These are phyloP conservation scores for Ernsta delagoae DNA, from an alignment of 2,888 invertebrate genomes.

Conservation along the genomic window DNA sequence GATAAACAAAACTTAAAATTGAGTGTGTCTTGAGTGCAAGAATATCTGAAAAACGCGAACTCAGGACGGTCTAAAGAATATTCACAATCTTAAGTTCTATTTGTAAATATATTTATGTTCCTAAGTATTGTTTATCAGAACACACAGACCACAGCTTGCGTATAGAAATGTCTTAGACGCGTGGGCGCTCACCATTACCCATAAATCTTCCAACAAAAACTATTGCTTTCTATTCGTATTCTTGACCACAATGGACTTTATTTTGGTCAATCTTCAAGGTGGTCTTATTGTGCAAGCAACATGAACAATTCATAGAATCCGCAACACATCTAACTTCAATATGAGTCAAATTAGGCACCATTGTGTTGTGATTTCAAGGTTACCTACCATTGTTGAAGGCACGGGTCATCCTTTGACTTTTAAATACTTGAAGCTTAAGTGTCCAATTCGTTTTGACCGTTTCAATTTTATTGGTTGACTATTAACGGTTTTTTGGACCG, in stretches of 20 bases:
- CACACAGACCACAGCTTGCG: too few relatives aligned
- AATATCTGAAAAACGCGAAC: too few relatives aligned
- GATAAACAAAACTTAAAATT: too few relatives aligned
- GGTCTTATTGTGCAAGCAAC: constrained; percentile 52
- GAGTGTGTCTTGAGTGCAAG: too few relatives aligned
- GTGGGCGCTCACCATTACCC: constrained; percentile 20
- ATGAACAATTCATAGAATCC: constrained; percentile 41
- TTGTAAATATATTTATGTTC: too few relatives aligned
- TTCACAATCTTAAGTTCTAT: too few relatives aligned
- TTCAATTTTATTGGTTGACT: neutral
- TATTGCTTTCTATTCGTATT: constrained; percentile 40
- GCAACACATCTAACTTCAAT: constrained; percentile 47
- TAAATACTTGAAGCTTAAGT: neutral
- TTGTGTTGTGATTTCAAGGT: constrained; percentile 59
- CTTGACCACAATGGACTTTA: constrained; percentile 54
- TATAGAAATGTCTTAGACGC: constrained; percentile 6
- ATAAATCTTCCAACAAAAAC: constrained; percentile 40
- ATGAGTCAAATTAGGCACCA: constrained; percentile 64
- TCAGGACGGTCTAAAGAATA: too few relatives aligned
- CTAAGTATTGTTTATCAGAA: too few relatives aligned
- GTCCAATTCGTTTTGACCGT: constrained; percentile 12
- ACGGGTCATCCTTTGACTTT: constrained; percentile 53
- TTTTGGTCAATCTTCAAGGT: constrained; percentile 64
- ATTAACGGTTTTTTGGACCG: neutral
- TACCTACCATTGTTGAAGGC: constrained; percentile 41